phyloP scores from a whole-genome alignment of 1,140 invertebrate species.

The Oppia nitens region DNA sequence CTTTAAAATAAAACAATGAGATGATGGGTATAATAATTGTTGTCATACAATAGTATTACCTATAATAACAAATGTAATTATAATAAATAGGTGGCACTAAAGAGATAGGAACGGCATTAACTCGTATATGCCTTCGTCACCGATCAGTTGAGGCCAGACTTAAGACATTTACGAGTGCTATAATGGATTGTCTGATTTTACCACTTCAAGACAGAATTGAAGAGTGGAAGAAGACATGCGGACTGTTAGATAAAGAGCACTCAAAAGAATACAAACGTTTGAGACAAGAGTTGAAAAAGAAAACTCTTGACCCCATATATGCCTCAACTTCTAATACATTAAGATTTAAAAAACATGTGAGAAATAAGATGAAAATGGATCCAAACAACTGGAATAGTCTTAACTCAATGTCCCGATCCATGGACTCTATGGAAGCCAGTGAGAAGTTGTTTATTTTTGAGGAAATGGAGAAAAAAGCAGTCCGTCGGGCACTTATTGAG shows the following conservation, averaged over 20 bases:
- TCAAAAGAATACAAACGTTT: conserved; percentile 79
- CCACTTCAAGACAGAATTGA: conserved; percentile 74
- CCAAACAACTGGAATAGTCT: background rate
- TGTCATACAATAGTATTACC: too few species aligned
- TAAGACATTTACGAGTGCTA: conserved; percentile 16
- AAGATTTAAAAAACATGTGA: conserved; percentile 63
- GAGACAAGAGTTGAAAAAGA: conserved; percentile 69
- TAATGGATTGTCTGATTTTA: conserved; percentile 46
- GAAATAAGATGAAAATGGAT: conserved; percentile 13
- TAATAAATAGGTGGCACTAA: conserved; percentile 49
- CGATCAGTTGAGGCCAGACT: conserved; percentile 74
- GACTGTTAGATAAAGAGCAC: conserved; percentile 72
- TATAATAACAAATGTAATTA: background rate
- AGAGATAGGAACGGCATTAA: conserved; percentile 85
- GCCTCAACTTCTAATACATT: conserved; percentile 53
- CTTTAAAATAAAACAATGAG: too few species aligned
- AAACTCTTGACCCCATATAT: conserved; percentile 22
- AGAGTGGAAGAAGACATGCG: conserved; percentile 67
- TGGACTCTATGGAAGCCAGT: conserved; percentile 3
- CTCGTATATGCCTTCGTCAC: conserved; percentile 78
- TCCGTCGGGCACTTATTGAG: conserved; percentile 75
- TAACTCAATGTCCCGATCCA: conserved; percentile 2
- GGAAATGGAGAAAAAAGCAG: conserved; percentile 75
- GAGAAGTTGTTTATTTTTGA: conserved; percentile 67
- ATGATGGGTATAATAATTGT: too few species aligned